phyloP scores from a whole-genome alignment of 1,140 invertebrate species.

The Oryctes rhinoceros region DNA sequence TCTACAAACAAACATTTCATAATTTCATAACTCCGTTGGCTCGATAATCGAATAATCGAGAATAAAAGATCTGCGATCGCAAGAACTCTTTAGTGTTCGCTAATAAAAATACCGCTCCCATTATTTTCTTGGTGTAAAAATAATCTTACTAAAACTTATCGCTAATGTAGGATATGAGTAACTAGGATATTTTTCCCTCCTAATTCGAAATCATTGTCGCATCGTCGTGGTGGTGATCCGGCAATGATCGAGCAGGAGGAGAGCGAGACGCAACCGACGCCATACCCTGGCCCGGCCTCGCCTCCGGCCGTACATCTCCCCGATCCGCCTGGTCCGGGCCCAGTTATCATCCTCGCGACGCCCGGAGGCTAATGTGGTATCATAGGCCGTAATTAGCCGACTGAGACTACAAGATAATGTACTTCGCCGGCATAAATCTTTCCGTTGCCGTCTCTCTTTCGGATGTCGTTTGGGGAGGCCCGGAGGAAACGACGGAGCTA shows the following conservation, averaged over 20 bases:
- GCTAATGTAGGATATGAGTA: no score
- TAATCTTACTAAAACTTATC: no score
- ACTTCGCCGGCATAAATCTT: conserved; percentile 65
- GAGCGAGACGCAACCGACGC: conserved; percentile 23
- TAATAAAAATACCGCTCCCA: no score
- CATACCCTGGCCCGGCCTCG: conserved; percentile 48
- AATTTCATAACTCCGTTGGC: no score
- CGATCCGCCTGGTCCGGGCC: conserved; percentile 45
- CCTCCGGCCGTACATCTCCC: conserved; percentile 55
- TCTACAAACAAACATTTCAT: no score
- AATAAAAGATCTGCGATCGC: no score
- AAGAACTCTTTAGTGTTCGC: no score
- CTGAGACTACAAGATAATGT: conserved; percentile 67
- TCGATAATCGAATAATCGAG: no score
- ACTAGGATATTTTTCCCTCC: no score
- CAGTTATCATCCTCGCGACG: conserved; percentile 58
- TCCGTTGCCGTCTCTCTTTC: conserved; percentile 56
- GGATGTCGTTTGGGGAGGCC: conserved; percentile 31
- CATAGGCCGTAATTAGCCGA: conserved; percentile 65
- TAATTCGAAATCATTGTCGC: no score
- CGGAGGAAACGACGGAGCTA: conserved; percentile 1
- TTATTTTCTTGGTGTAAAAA: no score
- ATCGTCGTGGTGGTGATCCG: no score
- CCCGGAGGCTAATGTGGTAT: conserved; percentile 63
- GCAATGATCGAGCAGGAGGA: not conserved